phyloP scores from a whole-genome alignment of 2,113 vertebrate species.

The Lampris megalopsis region DNA sequence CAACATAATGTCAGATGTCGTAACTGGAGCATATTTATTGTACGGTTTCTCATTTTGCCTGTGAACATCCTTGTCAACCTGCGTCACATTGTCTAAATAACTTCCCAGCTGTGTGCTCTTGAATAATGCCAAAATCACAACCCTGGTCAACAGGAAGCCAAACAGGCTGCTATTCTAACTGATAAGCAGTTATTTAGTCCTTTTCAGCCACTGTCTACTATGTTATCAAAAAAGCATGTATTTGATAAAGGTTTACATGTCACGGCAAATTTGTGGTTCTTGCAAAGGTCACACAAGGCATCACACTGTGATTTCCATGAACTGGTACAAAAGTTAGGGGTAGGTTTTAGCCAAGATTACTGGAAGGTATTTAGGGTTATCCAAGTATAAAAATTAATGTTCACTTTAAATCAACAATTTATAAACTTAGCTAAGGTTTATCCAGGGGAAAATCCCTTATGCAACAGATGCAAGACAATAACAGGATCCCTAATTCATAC shows the following conservation, averaged over 20 bases:
- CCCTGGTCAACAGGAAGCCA: constrained; percentile 29
- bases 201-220: not conserved
- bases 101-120: not conserved
- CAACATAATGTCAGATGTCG: not conserved
- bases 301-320: not conserved
- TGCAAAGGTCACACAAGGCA: constrained; percentile 21
- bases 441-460: no score
- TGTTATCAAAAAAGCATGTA: not conserved
- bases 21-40: not conserved
- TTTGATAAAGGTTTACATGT: not conserved
- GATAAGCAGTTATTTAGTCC: constrained; percentile 14
- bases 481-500: no score
- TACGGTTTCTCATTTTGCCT: not conserved
- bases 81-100: not conserved
- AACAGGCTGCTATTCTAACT: constrained; percentile 17
- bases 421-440: no score
- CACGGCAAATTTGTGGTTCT: constrained; percentile 3
- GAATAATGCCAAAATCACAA: constrained; percentile 4
- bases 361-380: not conserved
- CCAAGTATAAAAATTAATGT: no score
- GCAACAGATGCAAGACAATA: no score
- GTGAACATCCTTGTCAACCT: not conserved
- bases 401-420: no score
- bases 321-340: not conserved
- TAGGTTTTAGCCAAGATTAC: not conserved